Evolutionary conservation across 2,797 vertebrate species (phyloP).

Genomic region (Sebastes trivittatus): DNA sequence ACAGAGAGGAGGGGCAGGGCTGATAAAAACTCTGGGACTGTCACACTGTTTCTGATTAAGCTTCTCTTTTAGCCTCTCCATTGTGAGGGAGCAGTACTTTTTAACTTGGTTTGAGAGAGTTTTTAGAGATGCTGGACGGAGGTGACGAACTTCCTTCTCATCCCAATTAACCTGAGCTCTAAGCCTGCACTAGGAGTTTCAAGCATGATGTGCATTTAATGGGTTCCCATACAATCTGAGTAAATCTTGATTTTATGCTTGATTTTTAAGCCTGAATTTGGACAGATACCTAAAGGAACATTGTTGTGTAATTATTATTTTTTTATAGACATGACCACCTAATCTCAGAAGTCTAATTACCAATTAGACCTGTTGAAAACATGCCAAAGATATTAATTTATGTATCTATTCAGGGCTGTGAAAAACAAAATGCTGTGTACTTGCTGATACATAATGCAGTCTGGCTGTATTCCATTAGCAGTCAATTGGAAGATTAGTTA

Average conservation of each 20-base stretch:
- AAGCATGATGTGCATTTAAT: background rate
- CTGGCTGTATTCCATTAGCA: conserved; percentile 10
- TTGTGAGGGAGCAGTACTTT: conserved; percentile 43
- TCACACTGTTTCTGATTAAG: conserved; percentile 63
- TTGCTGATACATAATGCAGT: background rate
- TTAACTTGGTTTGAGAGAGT: conserved; percentile 34
- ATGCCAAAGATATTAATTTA: background rate
- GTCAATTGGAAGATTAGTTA: conserved; percentile 24
- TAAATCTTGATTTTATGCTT: background rate
- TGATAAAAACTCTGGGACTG: conserved; percentile 70
- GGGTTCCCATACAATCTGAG: background rate
- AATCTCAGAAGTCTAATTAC: background rate
- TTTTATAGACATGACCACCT: background rate
- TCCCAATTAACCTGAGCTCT: conserved; percentile 33
- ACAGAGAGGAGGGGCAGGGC: conserved; percentile 43
- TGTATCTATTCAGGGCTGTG: background rate
- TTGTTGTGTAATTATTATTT: background rate
- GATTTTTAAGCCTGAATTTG: background rate
- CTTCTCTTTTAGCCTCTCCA: conserved; percentile 37
- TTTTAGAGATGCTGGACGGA: conserved; percentile 26
- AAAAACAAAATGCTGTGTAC: background rate
- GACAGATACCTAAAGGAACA: background rate
- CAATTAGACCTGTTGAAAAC: background rate
- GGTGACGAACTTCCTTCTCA: conserved; percentile 1
- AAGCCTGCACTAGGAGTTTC: background rate